phyloP scores from a whole-genome alignment of 2,888 invertebrate species.

The Lucinisca nassula region DNA sequence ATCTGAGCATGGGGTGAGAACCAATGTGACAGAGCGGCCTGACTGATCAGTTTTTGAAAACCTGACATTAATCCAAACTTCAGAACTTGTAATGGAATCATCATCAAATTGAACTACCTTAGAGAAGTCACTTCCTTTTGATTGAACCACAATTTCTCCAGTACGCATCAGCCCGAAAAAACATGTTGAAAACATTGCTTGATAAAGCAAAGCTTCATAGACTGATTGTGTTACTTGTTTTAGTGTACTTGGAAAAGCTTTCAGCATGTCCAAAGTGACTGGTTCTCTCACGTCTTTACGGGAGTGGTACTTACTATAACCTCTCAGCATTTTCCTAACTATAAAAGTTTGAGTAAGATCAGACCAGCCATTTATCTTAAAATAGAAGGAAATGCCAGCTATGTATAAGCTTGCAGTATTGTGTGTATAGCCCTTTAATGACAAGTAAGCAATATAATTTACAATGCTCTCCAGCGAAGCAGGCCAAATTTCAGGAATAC shows the following conservation, averaged over 20 bases:
- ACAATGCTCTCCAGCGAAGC: not conserved
- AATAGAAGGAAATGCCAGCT: not conserved
- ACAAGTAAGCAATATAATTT: not conserved
- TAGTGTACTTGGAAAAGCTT: not conserved
- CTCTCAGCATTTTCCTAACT: not conserved
- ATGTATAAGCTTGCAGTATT: not conserved
- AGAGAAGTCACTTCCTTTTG: not conserved
- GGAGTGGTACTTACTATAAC: not conserved
- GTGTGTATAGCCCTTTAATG: not conserved
- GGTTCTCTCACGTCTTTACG: not conserved
- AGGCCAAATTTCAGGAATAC: not conserved
- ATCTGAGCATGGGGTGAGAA: not conserved
- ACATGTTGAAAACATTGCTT: constrained; percentile 4
- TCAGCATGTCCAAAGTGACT: not conserved
- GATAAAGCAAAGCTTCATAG: constrained; percentile 8
- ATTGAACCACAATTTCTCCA: not conserved
- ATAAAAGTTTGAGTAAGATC: not conserved
- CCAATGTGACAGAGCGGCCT: not conserved
- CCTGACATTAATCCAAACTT: not conserved
- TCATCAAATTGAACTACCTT: not conserved
- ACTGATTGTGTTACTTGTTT: not conserved
- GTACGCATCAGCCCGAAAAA: not conserved
- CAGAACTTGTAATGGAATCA: not conserved
- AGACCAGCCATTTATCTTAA: not conserved
- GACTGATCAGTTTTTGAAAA: not conserved